Percentiles rank a stretch among this genome's conserved stretches.
Evolutionary conservation across 2,797 vertebrate genomes (phyloP).

Genomic region (Anableps anableps): DNA sequence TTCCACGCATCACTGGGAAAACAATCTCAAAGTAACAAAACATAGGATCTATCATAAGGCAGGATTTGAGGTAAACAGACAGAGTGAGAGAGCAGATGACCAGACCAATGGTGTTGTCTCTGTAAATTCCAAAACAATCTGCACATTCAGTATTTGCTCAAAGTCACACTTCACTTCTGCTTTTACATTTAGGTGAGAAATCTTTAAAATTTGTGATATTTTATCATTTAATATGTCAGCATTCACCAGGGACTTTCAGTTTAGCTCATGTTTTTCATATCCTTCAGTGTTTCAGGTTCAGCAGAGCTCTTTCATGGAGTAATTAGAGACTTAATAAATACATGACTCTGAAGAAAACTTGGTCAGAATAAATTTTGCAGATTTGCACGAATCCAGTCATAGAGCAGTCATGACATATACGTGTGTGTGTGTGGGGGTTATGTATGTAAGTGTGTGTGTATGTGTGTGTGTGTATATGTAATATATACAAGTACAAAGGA

Average conservation of each 20-base stretch:
- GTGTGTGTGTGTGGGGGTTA: background rate
- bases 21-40: constrained; percentile 41
- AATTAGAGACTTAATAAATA: constrained; percentile 78
- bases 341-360: constrained; percentile 68
- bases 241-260: constrained; percentile 32
- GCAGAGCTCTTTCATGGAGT: constrained; percentile 61
- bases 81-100: background rate
- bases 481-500: too few relatives aligned
- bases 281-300: constrained; percentile 57
- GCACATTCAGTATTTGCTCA: constrained; percentile 10
- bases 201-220: constrained; percentile 32
- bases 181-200: constrained; percentile 18
- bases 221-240: constrained; percentile 41
- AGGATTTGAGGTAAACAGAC: constrained; percentile 11
- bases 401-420: constrained; percentile 19
- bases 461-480: background rate
- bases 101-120: constrained; percentile 5
- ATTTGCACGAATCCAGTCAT: constrained; percentile 22
- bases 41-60: constrained; percentile 28
- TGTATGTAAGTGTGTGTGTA: constrained; percentile 6
- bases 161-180: background rate
- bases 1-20: constrained; percentile 47
- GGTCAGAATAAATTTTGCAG: constrained; percentile 30
- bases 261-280: constrained; percentile 45
- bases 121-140: background rate